A percentile compares a stretch with the other conserved stretches of the same genome.
phyloP scores from a whole-genome alignment of 2,797 vertebrate genomes.

The Sitta carolinensis region DNA sequence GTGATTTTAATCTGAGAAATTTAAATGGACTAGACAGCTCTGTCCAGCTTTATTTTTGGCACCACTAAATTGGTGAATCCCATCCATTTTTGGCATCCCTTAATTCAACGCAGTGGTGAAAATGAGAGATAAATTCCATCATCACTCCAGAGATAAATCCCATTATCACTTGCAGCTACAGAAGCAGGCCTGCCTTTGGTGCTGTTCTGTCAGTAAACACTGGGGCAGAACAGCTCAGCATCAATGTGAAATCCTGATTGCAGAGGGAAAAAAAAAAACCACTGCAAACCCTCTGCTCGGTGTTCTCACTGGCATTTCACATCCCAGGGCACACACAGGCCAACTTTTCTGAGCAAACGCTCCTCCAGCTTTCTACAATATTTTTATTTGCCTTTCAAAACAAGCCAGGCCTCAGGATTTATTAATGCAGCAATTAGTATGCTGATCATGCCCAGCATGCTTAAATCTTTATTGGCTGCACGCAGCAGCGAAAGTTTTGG shows the following conservation, averaged over 20 bases:
- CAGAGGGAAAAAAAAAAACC: not conserved
- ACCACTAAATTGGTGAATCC: not conserved
- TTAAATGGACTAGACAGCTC: not conserved
- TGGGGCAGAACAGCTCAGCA: not conserved
- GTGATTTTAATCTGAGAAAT: not conserved
- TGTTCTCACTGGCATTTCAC: not conserved
- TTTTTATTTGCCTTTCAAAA: slow-evolving; percentile 66
- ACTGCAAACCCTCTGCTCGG: not conserved
- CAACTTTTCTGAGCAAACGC: slow-evolving; percentile 27
- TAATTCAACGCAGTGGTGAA: not conserved
- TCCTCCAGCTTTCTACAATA: slow-evolving; percentile 45
- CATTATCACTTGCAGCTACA: not conserved
- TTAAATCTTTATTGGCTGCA: slow-evolving; percentile 56
- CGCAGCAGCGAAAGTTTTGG: slow-evolving; percentile 32
- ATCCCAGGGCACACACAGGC: not conserved
- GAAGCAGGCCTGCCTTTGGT: not conserved
- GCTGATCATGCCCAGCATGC: slow-evolving; percentile 44
- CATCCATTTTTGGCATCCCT: not conserved
- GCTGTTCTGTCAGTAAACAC: not conserved
- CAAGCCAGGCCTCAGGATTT: slow-evolving; percentile 20
- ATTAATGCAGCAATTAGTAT: slow-evolving; percentile 66
- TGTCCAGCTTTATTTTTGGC: not conserved
- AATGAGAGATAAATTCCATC: not conserved
- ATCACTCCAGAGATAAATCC: not conserved
- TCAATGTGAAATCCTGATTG: not conserved